Evolutionary conservation across 2,888 invertebrate species (phyloP).

Genomic region (Apodemia mormo): DNA sequence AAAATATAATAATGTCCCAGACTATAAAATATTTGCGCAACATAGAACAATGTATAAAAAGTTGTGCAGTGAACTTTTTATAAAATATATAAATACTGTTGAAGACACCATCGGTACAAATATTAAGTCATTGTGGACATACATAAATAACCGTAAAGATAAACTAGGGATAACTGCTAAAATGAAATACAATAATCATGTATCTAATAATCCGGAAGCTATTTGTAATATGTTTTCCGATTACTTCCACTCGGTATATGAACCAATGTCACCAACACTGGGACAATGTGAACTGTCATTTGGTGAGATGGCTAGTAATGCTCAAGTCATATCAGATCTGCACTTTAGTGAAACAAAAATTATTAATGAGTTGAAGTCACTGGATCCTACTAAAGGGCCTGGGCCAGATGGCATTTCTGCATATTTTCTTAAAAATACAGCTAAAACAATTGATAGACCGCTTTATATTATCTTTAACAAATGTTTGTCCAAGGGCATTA

Average conservation of each 20-base stretch:
- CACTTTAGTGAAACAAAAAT: background rate
- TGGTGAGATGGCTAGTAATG: background rate
- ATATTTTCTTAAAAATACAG: background rate
- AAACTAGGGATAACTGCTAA: too few relatives aligned
- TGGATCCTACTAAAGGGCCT: constrained; percentile 4
- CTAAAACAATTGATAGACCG: background rate
- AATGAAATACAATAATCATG: too few relatives aligned
- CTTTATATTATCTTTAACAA: constrained; percentile 15
- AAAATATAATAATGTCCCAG: too few relatives aligned
- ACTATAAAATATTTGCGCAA: too few relatives aligned
- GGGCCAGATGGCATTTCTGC: constrained; percentile 5
- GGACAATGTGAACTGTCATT: background rate
- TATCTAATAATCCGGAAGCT: background rate
- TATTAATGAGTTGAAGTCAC: background rate
- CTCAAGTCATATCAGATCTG: background rate
- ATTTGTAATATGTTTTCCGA: too few relatives aligned
- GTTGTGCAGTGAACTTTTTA: too few relatives aligned
- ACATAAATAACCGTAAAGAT: too few relatives aligned
- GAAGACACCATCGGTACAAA: too few relatives aligned
- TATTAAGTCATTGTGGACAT: too few relatives aligned
- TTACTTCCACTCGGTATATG: constrained; percentile 20
- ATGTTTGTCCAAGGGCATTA: background rate
- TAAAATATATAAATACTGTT: too few relatives aligned
- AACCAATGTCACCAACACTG: background rate
- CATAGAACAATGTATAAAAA: too few relatives aligned